phyloP scores from a whole-genome alignment of 2,888 invertebrate genomes.

The Micoletzkya japonica region DNA sequence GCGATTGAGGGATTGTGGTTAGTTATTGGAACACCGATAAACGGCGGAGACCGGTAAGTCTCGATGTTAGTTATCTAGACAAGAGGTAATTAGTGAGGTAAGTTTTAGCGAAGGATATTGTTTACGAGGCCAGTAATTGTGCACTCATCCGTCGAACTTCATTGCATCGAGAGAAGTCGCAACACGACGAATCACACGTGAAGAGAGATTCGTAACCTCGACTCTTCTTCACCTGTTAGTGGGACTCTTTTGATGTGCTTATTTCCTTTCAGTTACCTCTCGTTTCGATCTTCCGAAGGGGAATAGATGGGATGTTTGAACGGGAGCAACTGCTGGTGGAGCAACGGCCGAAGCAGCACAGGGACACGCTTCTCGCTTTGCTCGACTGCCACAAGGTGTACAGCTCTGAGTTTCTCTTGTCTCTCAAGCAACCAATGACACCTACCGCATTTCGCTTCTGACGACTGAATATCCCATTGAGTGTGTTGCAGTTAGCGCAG shows the following conservation, averaged over 20 bases:
- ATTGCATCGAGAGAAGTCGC: constrained; percentile 24
- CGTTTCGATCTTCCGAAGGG: neutral
- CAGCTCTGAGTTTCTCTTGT: neutral
- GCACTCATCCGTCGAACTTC: constrained; percentile 6
- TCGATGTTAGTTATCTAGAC: too few species aligned
- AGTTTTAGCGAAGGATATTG: too few species aligned
- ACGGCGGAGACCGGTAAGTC: too few species aligned
- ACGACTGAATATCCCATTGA: constrained; percentile 13
- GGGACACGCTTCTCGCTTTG: constrained; percentile 14
- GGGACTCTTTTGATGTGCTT: neutral
- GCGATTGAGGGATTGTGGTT: too few species aligned
- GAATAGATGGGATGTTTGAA: constrained; percentile 5
- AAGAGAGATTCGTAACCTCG: constrained; percentile 26
- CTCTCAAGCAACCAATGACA: neutral
- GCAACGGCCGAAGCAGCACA: neutral
- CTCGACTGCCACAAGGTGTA: neutral
- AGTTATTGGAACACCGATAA: too few species aligned
- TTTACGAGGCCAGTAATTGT: too few species aligned
- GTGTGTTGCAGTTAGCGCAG: constrained; percentile 14
- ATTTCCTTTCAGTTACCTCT: neutral
- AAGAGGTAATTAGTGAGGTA: too few species aligned
- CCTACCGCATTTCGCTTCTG: constrained; percentile 19
- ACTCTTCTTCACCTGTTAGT: constrained; percentile 7
- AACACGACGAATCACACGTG: constrained; percentile 27
- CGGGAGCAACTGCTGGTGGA: neutral